Evolutionary conservation across 2,797 vertebrate species (phyloP).

Genomic region (Dendrocincla tyrannina): DNA sequence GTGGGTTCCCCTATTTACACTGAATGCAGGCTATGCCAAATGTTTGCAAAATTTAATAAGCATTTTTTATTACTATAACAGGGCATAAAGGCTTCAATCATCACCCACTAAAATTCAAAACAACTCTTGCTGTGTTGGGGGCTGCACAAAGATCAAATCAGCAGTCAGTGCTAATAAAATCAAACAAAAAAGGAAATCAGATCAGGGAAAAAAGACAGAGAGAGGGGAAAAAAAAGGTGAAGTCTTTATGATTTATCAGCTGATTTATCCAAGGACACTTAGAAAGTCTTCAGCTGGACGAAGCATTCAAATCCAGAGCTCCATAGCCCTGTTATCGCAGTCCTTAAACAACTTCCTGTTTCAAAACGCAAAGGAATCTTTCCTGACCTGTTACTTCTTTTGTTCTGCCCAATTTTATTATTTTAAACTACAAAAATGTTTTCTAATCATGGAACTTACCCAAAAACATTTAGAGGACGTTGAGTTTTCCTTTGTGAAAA

Average conservation of each 20-base stretch:
- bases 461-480: background rate
- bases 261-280: background rate
- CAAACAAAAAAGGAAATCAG: background rate
- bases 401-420: background rate
- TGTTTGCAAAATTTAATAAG: background rate
- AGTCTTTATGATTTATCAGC: background rate
- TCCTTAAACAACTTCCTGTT: background rate
- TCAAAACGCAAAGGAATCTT: background rate
- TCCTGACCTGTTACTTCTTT: background rate
- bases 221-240: rapidly evolving
- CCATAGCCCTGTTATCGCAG: background rate
- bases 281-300: background rate
- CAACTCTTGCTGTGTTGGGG: background rate
- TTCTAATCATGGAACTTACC: background rate
- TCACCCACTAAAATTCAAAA: background rate
- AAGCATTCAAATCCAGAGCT: background rate
- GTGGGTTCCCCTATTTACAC: background rate
- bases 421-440: background rate
- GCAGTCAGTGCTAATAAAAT: background rate
- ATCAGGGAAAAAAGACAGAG: rapidly evolving
- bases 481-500: background rate
- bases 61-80: background rate
- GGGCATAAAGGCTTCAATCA: background rate
- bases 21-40: background rate
- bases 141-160: background rate